Base-by-base conservation (phyloP, 2,113 vertebrate genomes). In the Chrysochloris asiatica region DNA sequence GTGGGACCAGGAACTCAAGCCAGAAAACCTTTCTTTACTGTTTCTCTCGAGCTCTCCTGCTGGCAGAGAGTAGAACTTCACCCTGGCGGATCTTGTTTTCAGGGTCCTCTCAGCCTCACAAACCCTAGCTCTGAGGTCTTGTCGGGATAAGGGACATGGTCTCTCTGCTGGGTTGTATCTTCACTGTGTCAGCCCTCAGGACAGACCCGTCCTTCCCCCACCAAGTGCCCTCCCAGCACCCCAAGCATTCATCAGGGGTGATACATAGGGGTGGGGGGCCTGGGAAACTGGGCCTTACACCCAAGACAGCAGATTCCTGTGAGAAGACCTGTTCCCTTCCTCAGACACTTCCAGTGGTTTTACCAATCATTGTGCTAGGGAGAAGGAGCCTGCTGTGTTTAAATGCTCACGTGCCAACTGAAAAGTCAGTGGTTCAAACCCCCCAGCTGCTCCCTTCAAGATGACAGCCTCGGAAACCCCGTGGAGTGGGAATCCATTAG, bases 41-140 rank as follows among this genome's bases (percentile, higher is more conserved):
- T 73, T 52, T 59, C 6, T 47, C 38, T 47, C 0, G 2, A 41
- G 52, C 38, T 9, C 43, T 47, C 0, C 4, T 0, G 11, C 17
- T 16, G 12, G 4, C 3, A 52, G 86, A 38, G 1, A 10, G 33
- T 26, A 26, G 65, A 6, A 28, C 54, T 28, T 73, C 21, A 6
- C 43, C 21, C 13, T 4, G 33, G 33, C 63, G 41, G 28, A 4
- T 11, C 19, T 36, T 2, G 22, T 22, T 67, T 59, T 12, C 47
- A n/a, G n/a, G 45, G 26, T 21, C 48, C 7, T 22, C 8, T 28
- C 4, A 19, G 4, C 10, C 33, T 24, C 10, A 30, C 33, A 77
- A 43, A 48, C 24, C 30, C 47, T 87, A 59, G 50, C 11, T 80
- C 61, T 83, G 21, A 67, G 69, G 67, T 45, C 43, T 47, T 86